Evolutionary conservation across 2,113 vertebrate genomes (phyloP).

Genomic region (Calyptommatus sinebrachiatus): DNA sequence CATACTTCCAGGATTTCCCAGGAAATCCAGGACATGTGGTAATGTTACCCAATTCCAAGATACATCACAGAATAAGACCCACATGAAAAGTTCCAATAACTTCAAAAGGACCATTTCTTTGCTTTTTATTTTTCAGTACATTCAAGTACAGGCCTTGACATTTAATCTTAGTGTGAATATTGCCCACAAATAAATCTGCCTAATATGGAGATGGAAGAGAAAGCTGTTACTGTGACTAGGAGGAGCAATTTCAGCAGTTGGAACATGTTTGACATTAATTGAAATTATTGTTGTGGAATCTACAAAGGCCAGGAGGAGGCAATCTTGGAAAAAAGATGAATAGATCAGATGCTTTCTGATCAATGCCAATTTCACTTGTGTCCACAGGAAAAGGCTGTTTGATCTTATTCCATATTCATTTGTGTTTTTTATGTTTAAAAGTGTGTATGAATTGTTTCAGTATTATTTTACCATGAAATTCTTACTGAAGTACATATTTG

Average conservation of each 20-base stretch:
- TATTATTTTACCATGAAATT: too few species aligned
- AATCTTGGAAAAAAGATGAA: neutral
- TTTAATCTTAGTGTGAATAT: neutral
- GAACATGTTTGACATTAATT: neutral
- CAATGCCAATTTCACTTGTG: neutral
- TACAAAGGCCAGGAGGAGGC: neutral
- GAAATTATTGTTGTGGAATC: neutral
- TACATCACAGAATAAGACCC: too few species aligned
- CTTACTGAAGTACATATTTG: too few species aligned
- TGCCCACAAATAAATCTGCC: neutral
- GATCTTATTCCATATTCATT: neutral
- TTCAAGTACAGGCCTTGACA: neutral
- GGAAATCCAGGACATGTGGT: too few species aligned
- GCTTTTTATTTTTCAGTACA: neutral
- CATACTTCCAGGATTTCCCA: too few species aligned
- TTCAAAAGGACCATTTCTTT: neutral
- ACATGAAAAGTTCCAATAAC: neutral
- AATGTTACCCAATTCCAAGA: too few species aligned
- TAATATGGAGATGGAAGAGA: neutral
- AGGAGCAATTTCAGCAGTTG: neutral
- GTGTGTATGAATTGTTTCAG: too few species aligned
- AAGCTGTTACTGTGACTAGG: neutral
- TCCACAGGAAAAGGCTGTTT: neutral
- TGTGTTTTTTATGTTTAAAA: neutral
- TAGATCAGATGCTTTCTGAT: neutral